Percentiles rank a stretch among this genome's conserved stretches.
These are phyloP conservation scores for Luscinia luscinia DNA, from an alignment of 2,797 vertebrate genomes.

Conservation along the genomic window DNA sequence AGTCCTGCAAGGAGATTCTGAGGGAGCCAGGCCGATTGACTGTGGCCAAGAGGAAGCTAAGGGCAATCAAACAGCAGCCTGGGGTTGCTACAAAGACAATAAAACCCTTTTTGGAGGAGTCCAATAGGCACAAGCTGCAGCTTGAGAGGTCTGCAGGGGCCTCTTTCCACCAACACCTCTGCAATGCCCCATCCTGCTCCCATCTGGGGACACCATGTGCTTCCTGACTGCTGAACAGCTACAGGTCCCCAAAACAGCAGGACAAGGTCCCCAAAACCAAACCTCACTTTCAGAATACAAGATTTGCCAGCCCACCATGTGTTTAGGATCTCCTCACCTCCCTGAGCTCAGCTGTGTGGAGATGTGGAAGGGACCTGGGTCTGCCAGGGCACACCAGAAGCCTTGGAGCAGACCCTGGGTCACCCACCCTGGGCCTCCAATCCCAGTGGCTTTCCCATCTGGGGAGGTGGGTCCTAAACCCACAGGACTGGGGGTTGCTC, in stretches of 20 bases:
- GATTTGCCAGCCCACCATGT: fast-evolving
- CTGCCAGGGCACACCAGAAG: neutral
- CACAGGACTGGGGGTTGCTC: neutral
- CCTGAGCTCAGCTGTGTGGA: fast-evolving
- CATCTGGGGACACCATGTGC: fast-evolving
- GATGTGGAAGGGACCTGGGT: neutral
- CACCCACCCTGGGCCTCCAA: neutral
- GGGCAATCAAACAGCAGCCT: neutral
- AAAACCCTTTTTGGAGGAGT: neutral
- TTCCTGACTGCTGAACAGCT: neutral
- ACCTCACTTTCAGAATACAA: neutral
- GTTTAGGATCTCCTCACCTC: neutral
- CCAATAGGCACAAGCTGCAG: neutral
- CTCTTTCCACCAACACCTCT: neutral
- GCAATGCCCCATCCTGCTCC: neutral
- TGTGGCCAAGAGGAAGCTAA: neutral
- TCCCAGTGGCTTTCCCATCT: neutral
- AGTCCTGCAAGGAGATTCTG: neutral
- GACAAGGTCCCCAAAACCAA: neutral
- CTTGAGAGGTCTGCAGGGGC: neutral
- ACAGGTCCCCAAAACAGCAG: neutral
- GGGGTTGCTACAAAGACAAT: neutral
- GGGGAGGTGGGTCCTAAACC: neutral
- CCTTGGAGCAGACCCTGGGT: neutral
- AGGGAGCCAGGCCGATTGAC: neutral